Evolutionary conservation across 2,797 vertebrate species (phyloP).

Genomic region (Diplodus puntazzo): DNA sequence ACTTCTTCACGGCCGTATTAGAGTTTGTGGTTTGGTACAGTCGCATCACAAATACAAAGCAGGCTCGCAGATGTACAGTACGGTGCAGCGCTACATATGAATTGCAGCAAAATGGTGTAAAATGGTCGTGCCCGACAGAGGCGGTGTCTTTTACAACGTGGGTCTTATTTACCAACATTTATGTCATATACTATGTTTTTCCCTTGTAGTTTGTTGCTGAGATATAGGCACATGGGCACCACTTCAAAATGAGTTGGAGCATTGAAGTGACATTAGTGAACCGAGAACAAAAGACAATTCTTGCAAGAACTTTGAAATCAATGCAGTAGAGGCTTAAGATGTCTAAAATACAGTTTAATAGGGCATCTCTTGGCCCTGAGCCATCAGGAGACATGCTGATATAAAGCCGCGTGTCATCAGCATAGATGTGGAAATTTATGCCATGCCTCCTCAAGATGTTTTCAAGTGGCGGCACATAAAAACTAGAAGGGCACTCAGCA

Average conservation of each 20-base stretch:
- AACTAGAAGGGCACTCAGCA: too few species aligned
- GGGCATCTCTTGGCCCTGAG: too few species aligned
- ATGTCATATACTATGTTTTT: conserved; percentile 1
- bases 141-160: neutral
- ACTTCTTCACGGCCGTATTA: conserved; percentile 1
- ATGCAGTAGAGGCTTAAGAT: too few species aligned
- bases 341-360: too few species aligned
- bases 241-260: neutral
- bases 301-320: too few species aligned
- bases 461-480: too few species aligned
- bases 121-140: neutral
- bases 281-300: neutral
- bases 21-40: conserved; percentile 1
- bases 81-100: neutral
- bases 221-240: neutral
- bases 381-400: too few species aligned
- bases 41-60: conserved; percentile 20
- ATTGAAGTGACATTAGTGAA: neutral
- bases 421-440: too few species aligned
- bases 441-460: too few species aligned
- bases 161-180: neutral
- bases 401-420: too few species aligned
- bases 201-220: neutral
- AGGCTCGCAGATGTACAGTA: neutral
- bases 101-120: conserved; percentile 9